phyloP scores from a whole-genome alignment of 2,888 invertebrate species.

The Smittia sp. region DNA sequence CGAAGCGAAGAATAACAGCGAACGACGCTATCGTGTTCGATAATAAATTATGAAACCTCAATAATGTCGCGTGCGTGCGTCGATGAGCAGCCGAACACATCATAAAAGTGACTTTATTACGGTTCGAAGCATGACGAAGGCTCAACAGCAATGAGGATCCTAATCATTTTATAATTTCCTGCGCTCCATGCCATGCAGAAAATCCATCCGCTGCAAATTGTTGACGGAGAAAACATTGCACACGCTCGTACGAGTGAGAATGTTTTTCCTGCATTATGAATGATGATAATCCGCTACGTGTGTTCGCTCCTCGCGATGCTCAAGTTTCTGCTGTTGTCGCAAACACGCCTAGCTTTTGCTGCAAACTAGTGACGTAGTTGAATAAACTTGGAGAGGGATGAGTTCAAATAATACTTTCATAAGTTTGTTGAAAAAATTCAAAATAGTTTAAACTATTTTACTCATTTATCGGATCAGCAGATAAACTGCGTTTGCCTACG shows the following conservation, averaged over 20 bases:
- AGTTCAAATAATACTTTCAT: too few relatives aligned
- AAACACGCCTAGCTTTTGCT: background rate
- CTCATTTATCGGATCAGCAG: background rate
- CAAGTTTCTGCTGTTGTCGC: background rate
- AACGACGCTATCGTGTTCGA: conserved; percentile 39
- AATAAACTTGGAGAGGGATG: too few relatives aligned
- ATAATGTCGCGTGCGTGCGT: conserved; percentile 39
- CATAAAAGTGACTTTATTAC: conserved; percentile 39
- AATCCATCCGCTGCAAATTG: conserved; percentile 31
- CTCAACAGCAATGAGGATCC: background rate
- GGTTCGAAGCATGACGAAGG: background rate
- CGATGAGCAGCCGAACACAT: conserved; percentile 17
- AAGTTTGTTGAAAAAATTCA: background rate
- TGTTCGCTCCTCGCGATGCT: background rate
- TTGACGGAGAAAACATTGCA: conserved; percentile 8
- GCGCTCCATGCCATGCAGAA: background rate
- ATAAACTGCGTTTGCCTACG: background rate
- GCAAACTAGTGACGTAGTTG: too few relatives aligned
- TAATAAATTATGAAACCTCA: conserved; percentile 41
- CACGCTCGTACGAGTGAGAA: conserved; percentile 9
- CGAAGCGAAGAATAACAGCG: conserved; percentile 15
- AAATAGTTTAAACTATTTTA: background rate
- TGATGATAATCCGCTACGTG: conserved; percentile 10
- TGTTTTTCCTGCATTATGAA: background rate
- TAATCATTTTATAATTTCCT: conserved; percentile 38